Conservation (phyloP, 2,113 vertebrate genomes). For the Dasyurus viverrinus region DNA sequence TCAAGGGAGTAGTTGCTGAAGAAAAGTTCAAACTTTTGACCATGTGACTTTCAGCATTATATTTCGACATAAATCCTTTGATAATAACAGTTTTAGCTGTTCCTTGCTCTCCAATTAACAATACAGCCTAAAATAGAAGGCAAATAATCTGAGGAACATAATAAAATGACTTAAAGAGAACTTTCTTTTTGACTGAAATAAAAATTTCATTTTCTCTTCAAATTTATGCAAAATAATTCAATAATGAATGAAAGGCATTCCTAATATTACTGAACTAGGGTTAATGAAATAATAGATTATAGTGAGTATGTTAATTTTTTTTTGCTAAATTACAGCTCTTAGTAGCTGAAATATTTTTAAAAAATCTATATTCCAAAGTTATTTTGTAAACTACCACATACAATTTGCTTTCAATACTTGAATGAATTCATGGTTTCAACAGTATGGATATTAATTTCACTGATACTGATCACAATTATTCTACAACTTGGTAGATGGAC, state of each 20-base stretch:
- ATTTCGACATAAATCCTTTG: constrained; percentile 95
- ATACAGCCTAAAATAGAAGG: constrained; percentile 87
- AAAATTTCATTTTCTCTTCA: neutral
- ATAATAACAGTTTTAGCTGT: constrained; percentile 97
- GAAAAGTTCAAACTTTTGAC: constrained; percentile 95
- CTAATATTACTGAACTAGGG: neutral
- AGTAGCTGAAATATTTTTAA: neutral
- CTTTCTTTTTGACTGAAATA: neutral
- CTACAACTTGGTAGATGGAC: neutral
- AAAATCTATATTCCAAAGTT: neutral
- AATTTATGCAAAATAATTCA: neutral
- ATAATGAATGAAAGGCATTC: neutral
- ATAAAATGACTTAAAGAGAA: neutral
- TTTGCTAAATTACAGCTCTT: neutral
- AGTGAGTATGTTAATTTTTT: neutral
- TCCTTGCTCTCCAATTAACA: constrained; percentile 97
- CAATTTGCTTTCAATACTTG: neutral
- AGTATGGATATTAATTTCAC: neutral
- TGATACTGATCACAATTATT: neutral
- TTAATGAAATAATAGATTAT: neutral
- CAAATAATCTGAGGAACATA: constrained; percentile 55
- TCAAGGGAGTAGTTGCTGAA: constrained; percentile 95
- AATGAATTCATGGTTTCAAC: neutral
- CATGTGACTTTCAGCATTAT: constrained; percentile 91
- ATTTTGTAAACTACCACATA: neutral